A percentile compares a stretch with the other conserved stretches of the same genome.
These are phyloP conservation scores for Pseudochirops corinnae DNA, from an alignment of 2,797 vertebrate genomes.

Conservation along the genomic window DNA sequence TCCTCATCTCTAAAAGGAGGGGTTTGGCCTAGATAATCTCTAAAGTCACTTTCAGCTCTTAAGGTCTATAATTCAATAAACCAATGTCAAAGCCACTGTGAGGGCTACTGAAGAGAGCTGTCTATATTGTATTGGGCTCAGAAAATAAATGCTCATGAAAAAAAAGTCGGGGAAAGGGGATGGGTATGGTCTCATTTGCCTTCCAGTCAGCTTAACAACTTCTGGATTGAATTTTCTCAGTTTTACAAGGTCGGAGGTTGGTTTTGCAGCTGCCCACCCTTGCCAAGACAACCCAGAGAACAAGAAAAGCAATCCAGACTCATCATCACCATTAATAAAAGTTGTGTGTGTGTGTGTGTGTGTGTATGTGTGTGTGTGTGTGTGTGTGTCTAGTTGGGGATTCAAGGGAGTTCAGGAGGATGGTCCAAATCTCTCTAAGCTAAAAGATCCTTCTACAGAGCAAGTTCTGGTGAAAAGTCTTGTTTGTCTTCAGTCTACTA, in stretches of 20 bases:
- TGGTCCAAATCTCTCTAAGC: not conserved
- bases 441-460: not conserved
- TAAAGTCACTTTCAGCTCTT: not conserved
- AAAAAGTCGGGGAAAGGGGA: not conserved
- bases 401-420: not conserved
- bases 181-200: not conserved
- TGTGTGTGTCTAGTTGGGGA: not conserved
- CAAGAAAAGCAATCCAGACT: not conserved
- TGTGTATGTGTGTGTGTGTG: not conserved
- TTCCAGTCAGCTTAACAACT: not conserved
- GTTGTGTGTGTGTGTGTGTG: not conserved
- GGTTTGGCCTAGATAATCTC: slow-evolving; percentile 6
- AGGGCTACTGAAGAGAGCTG: not conserved
- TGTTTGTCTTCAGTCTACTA: not conserved
- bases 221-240: not conserved
- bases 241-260: not conserved
- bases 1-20: not conserved
- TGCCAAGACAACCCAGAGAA: not conserved
- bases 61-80: not conserved
- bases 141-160: not conserved
- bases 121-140: not conserved
- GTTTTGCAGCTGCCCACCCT: slow-evolving; percentile 23
- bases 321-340: slow-evolving; percentile 8
- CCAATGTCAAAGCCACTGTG: not conserved
- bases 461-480: not conserved